These are phyloP conservation scores for Drosophila heteroneura DNA, from an alignment of 2,888 invertebrate genomes.

Conservation along the genomic window DNA sequence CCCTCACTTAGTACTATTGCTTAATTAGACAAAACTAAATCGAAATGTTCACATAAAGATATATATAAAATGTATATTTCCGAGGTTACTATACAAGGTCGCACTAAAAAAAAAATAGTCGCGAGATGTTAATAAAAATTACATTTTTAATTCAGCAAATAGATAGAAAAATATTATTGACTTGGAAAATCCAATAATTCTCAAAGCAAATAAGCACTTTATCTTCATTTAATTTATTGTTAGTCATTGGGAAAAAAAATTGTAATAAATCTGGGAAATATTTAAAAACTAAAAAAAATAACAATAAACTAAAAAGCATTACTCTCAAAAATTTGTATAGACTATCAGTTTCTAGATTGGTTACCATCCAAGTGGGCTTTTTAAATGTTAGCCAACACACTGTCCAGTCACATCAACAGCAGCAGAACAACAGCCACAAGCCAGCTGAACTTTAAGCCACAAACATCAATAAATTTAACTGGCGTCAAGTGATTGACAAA, in stretches of 20 bases:
- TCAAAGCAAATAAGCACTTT: neutral
- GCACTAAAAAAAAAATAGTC: neutral
- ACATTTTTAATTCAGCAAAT: neutral
- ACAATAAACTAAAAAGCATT: neutral
- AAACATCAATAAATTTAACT: slow-evolving; percentile 44
- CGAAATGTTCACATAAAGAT: neutral
- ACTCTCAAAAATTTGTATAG: neutral
- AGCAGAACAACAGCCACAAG: slow-evolving; percentile 1
- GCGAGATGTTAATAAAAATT: neutral
- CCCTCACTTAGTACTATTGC: slow-evolving; percentile 29
- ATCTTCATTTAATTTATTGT: neutral
- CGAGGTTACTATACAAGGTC: neutral
- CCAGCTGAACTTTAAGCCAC: slow-evolving; percentile 15
- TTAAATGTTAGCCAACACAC: slow-evolving; percentile 42
- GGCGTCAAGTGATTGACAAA: slow-evolving; percentile 56
- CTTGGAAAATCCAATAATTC: neutral
- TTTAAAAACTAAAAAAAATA: neutral
- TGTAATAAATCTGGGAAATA: neutral
- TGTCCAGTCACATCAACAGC: slow-evolving; percentile 31
- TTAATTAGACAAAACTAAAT: slow-evolving; percentile 8
- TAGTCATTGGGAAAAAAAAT: neutral
- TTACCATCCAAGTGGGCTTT: neutral
- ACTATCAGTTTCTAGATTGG: neutral
- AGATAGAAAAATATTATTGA: neutral
- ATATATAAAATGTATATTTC: neutral